Evolutionary conservation across 2,113 vertebrate species (phyloP), one percentile per base, ranked within the genome.

Genomic region (Apus apus): DNA sequence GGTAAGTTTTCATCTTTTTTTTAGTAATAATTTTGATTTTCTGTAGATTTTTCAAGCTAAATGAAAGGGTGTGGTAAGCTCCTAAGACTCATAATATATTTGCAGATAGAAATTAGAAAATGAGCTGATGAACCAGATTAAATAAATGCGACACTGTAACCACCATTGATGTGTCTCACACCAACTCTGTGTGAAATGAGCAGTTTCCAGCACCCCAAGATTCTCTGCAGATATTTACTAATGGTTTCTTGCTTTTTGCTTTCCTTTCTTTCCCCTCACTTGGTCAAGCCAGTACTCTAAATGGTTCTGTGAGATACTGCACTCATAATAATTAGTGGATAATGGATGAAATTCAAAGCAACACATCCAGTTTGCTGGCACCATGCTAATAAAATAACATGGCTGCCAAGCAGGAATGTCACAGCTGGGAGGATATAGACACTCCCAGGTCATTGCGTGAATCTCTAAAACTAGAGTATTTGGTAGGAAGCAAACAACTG

Each of bases 1-100:
- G 92, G 96, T 98, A 97, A 96, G 74, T 97, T 98, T 98, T 97
- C 85, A 62, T 90, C 72, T 77, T 87, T 94, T 57, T 67, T 96
- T 96, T 86, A 22, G 78, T 96, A 86, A 70, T 95, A 95, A 94
- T 98, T 98, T 97, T 96, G 58, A 83, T 96, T 95, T 97, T 89
- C 94, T 92, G 22, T 95, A 96, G 89, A 66, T 93, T 97, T 97
- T 91, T 96, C 75, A 96, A 92, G 54, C 78, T 90, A 94, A 89
- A 51, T 78, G 72, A 93, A 97, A 93, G 82, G 50, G 61, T 88
- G 91, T 87, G 78, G 87, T 94, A 91, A 95, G 29, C 76, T 85
- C 73, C 82, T 81, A 89, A 88, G 57, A 46, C 51, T 77, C n/a
- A 57, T 60, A 40, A 17, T 67, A 36, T 96, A 86, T 87, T 91